Evolutionary conservation across 1,140 invertebrate genomes (phyloP).

Genomic region (Arctopsyche grandis): DNA sequence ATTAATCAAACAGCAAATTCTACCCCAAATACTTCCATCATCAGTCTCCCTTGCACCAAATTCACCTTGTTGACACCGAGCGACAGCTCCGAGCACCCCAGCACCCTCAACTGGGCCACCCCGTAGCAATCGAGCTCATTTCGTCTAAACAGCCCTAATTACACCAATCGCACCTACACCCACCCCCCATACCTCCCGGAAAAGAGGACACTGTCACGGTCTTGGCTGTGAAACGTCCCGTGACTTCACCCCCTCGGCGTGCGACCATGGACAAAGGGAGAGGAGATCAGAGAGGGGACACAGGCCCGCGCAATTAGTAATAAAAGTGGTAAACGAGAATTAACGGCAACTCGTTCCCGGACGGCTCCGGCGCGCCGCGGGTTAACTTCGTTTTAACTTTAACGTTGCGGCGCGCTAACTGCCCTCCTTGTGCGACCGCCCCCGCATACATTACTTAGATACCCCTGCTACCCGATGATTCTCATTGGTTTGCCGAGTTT

Average conservation of each 20-base stretch:
- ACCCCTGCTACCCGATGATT: background rate
- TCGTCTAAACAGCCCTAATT: constrained; percentile 2
- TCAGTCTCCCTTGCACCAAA: too few species aligned
- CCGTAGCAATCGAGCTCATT: background rate
- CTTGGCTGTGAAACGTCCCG: constrained; percentile 33
- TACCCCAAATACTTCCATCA: too few species aligned
- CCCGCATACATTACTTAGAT: constrained; percentile 35
- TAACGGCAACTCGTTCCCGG: constrained; percentile 51
- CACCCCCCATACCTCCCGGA: background rate
- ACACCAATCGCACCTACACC: background rate
- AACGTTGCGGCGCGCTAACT: constrained; percentile 44
- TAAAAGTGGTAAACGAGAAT: constrained; percentile 55
- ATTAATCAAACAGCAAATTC: too few species aligned
- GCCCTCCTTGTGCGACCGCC: constrained; percentile 15
- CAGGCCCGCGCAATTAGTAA: constrained; percentile 51
- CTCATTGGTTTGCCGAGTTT: too few species aligned
- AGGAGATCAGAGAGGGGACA: background rate
- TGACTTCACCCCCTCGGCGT: background rate
- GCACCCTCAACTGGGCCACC: too few species aligned
- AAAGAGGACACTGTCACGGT: constrained; percentile 3
- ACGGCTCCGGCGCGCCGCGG: constrained; percentile 39
- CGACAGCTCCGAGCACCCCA: too few species aligned
- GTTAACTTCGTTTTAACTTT: constrained; percentile 51
- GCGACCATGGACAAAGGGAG: background rate
- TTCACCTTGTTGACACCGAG: too few species aligned